Evolutionary conservation across 2,888 invertebrate genomes (phyloP).

Genomic region (Orchestes rusci): DNA sequence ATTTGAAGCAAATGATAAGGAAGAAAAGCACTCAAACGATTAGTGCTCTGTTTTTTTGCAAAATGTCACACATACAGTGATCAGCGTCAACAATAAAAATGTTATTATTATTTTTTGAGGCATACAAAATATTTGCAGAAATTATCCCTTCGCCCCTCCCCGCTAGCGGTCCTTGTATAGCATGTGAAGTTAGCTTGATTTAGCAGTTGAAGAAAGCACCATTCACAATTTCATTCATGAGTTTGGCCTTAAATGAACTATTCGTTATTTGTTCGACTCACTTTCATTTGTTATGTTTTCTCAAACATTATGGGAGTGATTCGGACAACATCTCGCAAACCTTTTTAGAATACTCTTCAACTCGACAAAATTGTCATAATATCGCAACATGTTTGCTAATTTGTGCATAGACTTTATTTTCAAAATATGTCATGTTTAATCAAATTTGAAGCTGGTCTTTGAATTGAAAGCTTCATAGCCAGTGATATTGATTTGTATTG

Average conservation of each 20-base stretch:
- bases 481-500: too few species aligned
- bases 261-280: constrained; percentile 24
- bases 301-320: constrained; percentile 28
- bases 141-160: constrained; percentile 44
- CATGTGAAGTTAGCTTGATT: constrained; percentile 47
- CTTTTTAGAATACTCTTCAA: constrained; percentile 22
- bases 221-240: constrained; percentile 25
- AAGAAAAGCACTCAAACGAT: constrained; percentile 23
- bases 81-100: constrained; percentile 27
- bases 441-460: constrained; percentile 13
- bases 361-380: constrained; percentile 15
- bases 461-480: too few species aligned
- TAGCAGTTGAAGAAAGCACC: constrained; percentile 47
- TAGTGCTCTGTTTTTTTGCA: constrained; percentile 6
- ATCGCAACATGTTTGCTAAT: constrained; percentile 13
- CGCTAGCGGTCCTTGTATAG: constrained; percentile 44
- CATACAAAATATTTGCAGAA: constrained; percentile 35
- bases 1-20: constrained; percentile 18
- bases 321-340: constrained; percentile 35
- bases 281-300: not conserved
- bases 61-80: constrained; percentile 40
- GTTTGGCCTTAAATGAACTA: constrained; percentile 17
- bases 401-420: constrained; percentile 14
- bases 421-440: constrained; percentile 12
- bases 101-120: constrained; percentile 7